Evolutionary conservation across 2,113 vertebrate species (phyloP).

Genomic region (Pseudonaja textilis): DNA sequence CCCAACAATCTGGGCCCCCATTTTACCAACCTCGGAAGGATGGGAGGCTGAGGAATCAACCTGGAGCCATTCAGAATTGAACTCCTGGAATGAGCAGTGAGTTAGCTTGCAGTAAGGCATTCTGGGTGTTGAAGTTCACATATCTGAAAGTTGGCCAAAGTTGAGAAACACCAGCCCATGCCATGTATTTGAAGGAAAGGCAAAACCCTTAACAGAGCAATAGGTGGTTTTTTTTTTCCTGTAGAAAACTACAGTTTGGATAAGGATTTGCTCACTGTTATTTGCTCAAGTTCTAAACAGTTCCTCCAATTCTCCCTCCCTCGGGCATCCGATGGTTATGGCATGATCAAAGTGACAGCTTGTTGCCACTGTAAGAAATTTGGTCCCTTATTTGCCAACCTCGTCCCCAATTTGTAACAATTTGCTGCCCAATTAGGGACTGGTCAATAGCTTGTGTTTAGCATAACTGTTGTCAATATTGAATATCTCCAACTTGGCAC

Average conservation of each 20-base stretch:
- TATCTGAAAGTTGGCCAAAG: no score
- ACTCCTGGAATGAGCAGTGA: no score
- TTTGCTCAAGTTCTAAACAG: not conserved
- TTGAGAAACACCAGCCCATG: no score
- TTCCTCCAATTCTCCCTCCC: not conserved
- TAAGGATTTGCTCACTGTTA: not conserved
- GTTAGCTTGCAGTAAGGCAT: no score
- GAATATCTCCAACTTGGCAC: not conserved
- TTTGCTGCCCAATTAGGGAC: not conserved
- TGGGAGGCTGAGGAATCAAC: no score
- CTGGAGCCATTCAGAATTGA: no score
- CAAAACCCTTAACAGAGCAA: no score
- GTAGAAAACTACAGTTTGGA: not conserved
- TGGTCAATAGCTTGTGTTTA: not conserved
- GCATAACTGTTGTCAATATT: not conserved
- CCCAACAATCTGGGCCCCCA: no score
- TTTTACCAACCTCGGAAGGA: no score
- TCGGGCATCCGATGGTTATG: not conserved
- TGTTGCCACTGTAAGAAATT: not conserved
- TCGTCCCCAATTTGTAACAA: not conserved
- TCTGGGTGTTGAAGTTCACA: no score
- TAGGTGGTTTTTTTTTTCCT: not conserved
- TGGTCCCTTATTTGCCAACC: not conserved
- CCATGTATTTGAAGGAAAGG: no score
- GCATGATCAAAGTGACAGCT: not conserved